Evolutionary conservation across 2,888 invertebrate genomes (phyloP).

Genomic region (Tenthredo notha): DNA sequence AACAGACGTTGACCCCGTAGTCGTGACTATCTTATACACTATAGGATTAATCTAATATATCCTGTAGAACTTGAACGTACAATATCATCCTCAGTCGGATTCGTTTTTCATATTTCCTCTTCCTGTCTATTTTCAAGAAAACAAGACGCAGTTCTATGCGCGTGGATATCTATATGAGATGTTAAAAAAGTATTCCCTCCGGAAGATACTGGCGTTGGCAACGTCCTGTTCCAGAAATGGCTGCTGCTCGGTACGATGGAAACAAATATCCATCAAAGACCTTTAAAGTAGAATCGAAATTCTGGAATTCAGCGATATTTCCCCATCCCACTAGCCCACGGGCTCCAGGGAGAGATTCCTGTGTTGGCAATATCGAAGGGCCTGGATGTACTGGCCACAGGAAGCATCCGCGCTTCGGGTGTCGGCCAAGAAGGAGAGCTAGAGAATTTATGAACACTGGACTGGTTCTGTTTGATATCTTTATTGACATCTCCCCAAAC

Average conservation of each 20-base stretch:
- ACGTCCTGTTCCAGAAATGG: conserved; percentile 18
- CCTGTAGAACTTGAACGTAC: background rate
- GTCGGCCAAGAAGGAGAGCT: conserved; percentile 8
- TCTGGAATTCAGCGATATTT: conserved; percentile 63
- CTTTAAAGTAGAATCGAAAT: conserved; percentile 58
- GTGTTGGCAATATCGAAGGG: conserved; percentile 60
- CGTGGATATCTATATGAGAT: background rate
- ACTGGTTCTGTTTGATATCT: conserved; percentile 67
- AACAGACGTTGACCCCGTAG: conserved; percentile 13
- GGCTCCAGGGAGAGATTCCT: conserved; percentile 48
- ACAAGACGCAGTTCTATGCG: background rate
- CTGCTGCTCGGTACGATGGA: conserved; percentile 41
- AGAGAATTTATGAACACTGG: conserved; percentile 65
- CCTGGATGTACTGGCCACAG: conserved; percentile 56
- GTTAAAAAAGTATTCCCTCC: conserved; percentile 1
- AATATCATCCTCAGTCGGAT: background rate
- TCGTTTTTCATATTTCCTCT: background rate
- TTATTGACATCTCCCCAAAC: conserved; percentile 63
- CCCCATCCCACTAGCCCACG: conserved; percentile 45
- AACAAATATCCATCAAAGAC: conserved; percentile 56
- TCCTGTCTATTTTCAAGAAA: background rate
- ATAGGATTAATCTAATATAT: background rate
- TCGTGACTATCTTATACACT: background rate
- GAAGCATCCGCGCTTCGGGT: conserved; percentile 53
- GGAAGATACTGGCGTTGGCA: conserved; percentile 19